Evolutionary conservation across 2,797 vertebrate genomes (phyloP).

Genomic region (Chelonia mydas): DNA sequence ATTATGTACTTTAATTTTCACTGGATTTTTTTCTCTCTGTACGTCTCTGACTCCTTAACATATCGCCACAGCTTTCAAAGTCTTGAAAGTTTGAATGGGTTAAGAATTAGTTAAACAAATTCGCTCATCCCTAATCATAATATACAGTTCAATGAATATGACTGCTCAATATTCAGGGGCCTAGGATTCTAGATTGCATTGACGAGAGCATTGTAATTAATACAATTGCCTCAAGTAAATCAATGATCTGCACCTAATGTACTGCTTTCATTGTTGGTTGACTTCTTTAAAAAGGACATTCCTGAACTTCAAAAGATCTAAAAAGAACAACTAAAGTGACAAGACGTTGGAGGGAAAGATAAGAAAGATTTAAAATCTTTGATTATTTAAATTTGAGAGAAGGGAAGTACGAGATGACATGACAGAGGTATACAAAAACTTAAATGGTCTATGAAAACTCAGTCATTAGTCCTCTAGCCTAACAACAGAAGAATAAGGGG

Average conservation of each 20-base stretch:
- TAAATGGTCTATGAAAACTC: background rate
- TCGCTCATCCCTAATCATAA: constrained; percentile 15
- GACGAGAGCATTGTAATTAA: constrained; percentile 6
- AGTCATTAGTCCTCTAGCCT: background rate
- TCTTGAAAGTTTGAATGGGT: background rate
- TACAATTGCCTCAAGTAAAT: background rate
- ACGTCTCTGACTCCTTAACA: background rate
- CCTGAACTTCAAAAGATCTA: background rate
- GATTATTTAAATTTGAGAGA: background rate
- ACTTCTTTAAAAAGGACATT: background rate
- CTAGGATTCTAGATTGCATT: constrained; percentile 1
- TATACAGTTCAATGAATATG: constrained; percentile 11
- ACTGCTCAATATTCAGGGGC: background rate
- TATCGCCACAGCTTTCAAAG: background rate
- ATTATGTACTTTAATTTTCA: background rate
- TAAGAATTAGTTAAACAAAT: background rate
- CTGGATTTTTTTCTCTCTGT: background rate
- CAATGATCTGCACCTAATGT: background rate
- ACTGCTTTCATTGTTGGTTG: background rate
- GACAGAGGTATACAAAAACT: background rate
- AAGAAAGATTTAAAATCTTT: background rate
- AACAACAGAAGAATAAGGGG: background rate
- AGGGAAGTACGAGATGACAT: background rate
- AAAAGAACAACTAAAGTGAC: background rate
- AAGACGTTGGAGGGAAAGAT: background rate